Conservation (phyloP, 2,888 invertebrate species). For the Amiota mariae region DNA sequence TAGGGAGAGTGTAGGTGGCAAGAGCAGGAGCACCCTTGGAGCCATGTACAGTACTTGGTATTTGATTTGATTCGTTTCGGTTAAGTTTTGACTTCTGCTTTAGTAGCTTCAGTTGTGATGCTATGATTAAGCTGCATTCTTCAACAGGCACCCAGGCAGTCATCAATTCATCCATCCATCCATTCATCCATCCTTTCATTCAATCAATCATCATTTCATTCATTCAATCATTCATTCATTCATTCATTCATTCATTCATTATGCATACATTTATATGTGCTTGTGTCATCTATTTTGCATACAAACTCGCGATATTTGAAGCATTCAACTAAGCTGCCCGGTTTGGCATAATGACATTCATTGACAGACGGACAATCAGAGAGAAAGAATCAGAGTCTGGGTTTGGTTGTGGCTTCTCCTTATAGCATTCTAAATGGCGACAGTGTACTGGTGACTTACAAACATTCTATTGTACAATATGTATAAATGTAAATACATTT, state of each 20-base stretch:
- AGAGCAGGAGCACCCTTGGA: not conserved
- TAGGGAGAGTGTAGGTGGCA: not conserved
- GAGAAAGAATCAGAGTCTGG: too few relatives aligned
- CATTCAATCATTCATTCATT: not conserved
- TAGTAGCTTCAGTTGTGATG: too few relatives aligned
- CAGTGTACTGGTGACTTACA: too few relatives aligned
- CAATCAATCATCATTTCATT: not conserved
- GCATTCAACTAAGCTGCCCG: slow-evolving; percentile 20
- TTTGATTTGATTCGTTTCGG: not conserved
- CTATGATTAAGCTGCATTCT: slow-evolving; percentile 11
- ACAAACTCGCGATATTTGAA: not conserved
- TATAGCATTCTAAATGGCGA: too few relatives aligned
- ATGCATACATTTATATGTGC: not conserved
- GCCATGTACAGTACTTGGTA: not conserved
- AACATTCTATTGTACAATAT: too few relatives aligned
- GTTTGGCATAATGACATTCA: slow-evolving; percentile 23
- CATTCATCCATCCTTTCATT: not conserved
- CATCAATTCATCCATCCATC: not conserved
- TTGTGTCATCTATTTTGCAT: not conserved
- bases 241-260: not conserved
- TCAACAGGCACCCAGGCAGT: not conserved
- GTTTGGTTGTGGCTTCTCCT: too few relatives aligned
- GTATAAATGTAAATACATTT: not conserved
- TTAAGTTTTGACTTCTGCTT: not conserved
- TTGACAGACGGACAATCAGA: not conserved